These are phyloP conservation scores for Aporrectodea caliginosa DNA, from an alignment of 1,140 invertebrate species.

Conservation along the genomic window DNA sequence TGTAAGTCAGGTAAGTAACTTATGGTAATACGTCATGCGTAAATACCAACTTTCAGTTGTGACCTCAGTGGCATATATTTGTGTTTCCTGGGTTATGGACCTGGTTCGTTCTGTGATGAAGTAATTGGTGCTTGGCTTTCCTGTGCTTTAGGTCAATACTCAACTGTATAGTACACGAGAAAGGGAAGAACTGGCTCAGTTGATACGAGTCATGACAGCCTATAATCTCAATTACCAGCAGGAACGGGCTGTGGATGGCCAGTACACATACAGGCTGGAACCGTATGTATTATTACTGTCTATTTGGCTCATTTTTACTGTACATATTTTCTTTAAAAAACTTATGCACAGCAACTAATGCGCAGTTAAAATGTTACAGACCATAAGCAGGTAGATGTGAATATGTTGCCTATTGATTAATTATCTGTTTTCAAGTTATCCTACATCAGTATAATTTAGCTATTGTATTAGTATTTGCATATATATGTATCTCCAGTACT, in stretches of 20 bases:
- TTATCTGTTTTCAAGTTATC: neutral
- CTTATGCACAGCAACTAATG: neutral
- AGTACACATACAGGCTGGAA: constrained; percentile 75
- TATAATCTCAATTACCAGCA: constrained; percentile 83
- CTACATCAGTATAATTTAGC: neutral
- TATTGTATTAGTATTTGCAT: too few species aligned
- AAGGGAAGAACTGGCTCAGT: constrained; percentile 65
- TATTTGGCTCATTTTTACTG: neutral
- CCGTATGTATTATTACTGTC: constrained; percentile 63
- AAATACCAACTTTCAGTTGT: too few species aligned
- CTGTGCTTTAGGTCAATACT: constrained; percentile 63
- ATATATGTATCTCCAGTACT: too few species aligned
- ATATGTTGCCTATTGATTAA: neutral
- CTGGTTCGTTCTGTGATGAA: too few species aligned
- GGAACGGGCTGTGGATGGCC: constrained; percentile 70
- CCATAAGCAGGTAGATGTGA: neutral
- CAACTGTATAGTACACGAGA: constrained; percentile 75
- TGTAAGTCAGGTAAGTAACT: too few species aligned
- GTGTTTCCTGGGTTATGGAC: too few species aligned
- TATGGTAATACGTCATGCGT: too few species aligned
- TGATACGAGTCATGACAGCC: constrained; percentile 81
- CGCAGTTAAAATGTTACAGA: neutral
- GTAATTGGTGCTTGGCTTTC: too few species aligned
- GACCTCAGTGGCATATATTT: too few species aligned
- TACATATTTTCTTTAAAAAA: constrained; percentile 6